phyloP scores from a whole-genome alignment of 2,888 invertebrate genomes.

The Drosophila subsilvestris region DNA sequence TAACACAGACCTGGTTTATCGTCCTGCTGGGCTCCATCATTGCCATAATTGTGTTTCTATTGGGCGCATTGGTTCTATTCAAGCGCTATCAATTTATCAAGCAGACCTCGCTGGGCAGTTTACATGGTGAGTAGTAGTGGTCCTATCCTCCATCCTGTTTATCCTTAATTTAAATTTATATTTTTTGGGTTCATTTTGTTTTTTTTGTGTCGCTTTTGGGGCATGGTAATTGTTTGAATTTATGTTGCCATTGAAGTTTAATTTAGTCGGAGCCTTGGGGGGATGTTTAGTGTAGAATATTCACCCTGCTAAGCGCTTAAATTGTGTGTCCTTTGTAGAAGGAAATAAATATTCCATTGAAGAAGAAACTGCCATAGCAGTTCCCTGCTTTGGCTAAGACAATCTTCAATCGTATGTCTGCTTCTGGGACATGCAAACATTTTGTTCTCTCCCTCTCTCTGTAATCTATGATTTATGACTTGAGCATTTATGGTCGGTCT shows the following conservation, averaged over 20 bases:
- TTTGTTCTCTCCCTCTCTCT: slow-evolving; percentile 18
- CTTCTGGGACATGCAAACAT: slow-evolving; percentile 42
- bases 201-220: slow-evolving; percentile 14
- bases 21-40: slow-evolving; percentile 93
- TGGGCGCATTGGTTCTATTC: slow-evolving; percentile 92
- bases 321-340: not conserved
- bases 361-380: no score
- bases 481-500: slow-evolving; percentile 67
- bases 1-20: slow-evolving; percentile 96
- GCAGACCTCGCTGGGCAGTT: slow-evolving; percentile 88
- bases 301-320: not conserved
- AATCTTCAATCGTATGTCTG: slow-evolving; percentile 34
- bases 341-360: no score
- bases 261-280: slow-evolving; percentile 32
- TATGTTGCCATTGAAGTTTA: slow-evolving; percentile 53
- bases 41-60: slow-evolving; percentile 92
- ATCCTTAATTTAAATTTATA: slow-evolving; percentile 49
- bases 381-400: slow-evolving; percentile 15
- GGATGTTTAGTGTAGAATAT: slow-evolving; percentile 7
- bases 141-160: not conserved
- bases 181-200: slow-evolving; percentile 19
- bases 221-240: slow-evolving; percentile 46
- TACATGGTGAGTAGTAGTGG: slow-evolving; percentile 83
- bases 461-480: slow-evolving; percentile 75
- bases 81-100: slow-evolving; percentile 89